Base-by-base conservation (phyloP, 2,797 vertebrate genomes). In the Triplophysa yarkandensis region DNA sequence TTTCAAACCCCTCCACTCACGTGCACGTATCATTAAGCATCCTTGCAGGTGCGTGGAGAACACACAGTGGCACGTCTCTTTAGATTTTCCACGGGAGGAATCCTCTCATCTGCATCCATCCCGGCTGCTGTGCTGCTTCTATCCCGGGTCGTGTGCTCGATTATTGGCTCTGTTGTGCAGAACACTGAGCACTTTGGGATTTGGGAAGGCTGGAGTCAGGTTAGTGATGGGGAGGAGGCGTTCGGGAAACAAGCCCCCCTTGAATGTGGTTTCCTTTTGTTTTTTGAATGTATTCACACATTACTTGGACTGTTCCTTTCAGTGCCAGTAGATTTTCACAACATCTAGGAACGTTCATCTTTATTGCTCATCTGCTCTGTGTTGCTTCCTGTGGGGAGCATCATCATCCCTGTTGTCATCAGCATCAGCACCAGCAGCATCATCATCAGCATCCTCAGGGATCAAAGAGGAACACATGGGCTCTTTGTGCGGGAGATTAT, bases 251-350 rank as follows among this genome's bases (percentile, higher is more conserved):
- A 19, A 19, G 44, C 44, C 16, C 10, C 17, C 10, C 39, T n/a
- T 13, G 36, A 58, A 66, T 57, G 69, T 48, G 25, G 5, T 64
- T 23, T 55, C 19, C 71, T 74, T 66, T 74, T 66, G 62, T 66
- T 50, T 19, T 67, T 9, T 23, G 21, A n/a, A 16, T 36, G 36
- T 9, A 39, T 2, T 32, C 16, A 36, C 16, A 39, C 41, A 28
- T 50, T 28, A 19, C 28, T 17, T 13, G 13, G 1, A 39, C 6
- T 34, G 11, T 23, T 3, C 34, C 17, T 52, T 6, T 30, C 34
- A 23, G n/a, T 28, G 7, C 1, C 23, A 21, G 60, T 5, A 58
- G 55, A 32, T 58, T 23, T 55, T 10, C 14, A 48, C 10, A 32
- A 27, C 6, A 52, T 21, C 6, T 28, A 50, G 14, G 39, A 27